These are phyloP conservation scores for Eulemur rufifrons DNA, from an alignment of 2,113 vertebrate species.

Conservation along the genomic window DNA sequence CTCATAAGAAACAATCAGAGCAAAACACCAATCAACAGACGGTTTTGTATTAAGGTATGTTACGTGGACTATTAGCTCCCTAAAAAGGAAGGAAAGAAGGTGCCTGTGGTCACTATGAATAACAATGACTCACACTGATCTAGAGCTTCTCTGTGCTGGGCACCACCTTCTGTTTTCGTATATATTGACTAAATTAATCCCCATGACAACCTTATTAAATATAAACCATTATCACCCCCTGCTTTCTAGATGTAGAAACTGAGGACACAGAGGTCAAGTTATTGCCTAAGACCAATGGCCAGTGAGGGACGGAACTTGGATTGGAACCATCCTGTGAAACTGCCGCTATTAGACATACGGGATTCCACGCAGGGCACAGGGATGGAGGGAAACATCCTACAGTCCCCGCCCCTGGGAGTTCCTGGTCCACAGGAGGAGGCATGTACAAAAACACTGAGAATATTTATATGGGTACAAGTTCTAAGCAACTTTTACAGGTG, in stretches of 20 bases:
- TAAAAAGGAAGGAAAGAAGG: not conserved
- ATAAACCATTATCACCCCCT: not conserved
- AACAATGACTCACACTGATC: not conserved
- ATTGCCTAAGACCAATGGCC: not conserved
- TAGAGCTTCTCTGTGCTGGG: not conserved
- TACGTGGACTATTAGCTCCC: not conserved
- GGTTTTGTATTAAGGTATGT: not conserved
- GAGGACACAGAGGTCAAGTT: not conserved
- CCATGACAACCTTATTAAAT: not conserved
- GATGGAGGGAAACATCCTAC: constrained; percentile 1
- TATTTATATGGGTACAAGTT: not conserved
- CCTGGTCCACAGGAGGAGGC: not conserved
- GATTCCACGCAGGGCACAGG: not conserved
- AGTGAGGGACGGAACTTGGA: not conserved
- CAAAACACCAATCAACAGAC: not conserved
- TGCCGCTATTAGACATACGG: not conserved
- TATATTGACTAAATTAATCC: not conserved
- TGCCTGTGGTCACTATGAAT: not conserved
- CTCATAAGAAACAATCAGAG: not conserved
- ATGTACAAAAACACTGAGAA: not conserved
- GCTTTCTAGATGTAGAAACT: not conserved
- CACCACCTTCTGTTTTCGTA: not conserved
- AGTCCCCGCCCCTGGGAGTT: not conserved
- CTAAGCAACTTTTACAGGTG: not conserved
- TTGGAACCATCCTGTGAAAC: not conserved